phyloP scores from a whole-genome alignment of 1,140 invertebrate genomes.

The Trypoxylus dichotomus region DNA sequence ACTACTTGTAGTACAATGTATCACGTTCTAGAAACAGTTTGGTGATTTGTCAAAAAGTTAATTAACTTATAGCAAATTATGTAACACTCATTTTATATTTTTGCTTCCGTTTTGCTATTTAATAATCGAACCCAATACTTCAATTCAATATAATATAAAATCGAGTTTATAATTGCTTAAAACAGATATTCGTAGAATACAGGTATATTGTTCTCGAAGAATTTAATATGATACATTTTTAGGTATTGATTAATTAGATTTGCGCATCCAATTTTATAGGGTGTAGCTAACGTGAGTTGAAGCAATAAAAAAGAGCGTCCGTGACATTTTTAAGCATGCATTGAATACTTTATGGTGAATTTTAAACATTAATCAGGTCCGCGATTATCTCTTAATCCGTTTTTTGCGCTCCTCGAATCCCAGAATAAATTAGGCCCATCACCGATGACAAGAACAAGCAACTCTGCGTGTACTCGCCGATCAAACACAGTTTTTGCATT shows the following conservation, averaged over 20 bases:
- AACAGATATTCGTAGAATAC: too few relatives aligned
- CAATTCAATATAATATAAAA: too few relatives aligned
- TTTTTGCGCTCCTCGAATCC: background rate
- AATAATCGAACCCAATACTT: too few relatives aligned
- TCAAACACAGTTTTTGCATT: constrained; percentile 18
- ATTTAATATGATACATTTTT: background rate
- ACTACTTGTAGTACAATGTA: too few relatives aligned
- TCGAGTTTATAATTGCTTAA: too few relatives aligned
- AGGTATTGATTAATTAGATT: background rate
- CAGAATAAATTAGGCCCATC: background rate
- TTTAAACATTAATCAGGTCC: background rate
- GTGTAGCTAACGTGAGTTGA: background rate
- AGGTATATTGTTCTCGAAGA: too few relatives aligned
- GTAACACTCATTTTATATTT: too few relatives aligned
- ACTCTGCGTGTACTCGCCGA: background rate
- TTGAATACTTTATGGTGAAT: background rate
- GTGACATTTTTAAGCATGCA: background rate
- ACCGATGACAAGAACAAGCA: constrained; percentile 11
- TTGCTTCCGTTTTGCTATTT: too few relatives aligned
- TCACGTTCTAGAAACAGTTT: too few relatives aligned
- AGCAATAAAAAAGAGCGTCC: background rate
- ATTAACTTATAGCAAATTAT: too few relatives aligned
- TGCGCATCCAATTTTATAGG: background rate
- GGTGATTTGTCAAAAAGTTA: too few relatives aligned
- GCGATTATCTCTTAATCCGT: constrained; percentile 9